Conservation (phyloP, 2,797 vertebrate genomes). For the Peromyscus aztecus region DNA sequence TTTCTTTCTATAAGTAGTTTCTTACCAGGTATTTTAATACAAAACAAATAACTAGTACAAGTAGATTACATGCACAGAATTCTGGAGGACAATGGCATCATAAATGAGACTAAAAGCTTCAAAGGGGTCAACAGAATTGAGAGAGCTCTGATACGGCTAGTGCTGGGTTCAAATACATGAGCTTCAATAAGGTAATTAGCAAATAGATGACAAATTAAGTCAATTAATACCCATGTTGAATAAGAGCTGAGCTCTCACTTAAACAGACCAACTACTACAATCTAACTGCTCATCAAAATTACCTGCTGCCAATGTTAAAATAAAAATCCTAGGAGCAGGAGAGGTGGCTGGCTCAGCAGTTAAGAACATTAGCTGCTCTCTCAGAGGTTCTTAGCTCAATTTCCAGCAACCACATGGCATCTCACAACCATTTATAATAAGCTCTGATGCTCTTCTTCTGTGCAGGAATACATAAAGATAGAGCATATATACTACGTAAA, state of each 20-base stretch:
- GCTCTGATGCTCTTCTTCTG: background rate
- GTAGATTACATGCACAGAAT: background rate
- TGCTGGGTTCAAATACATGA: background rate
- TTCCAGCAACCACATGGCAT: background rate
- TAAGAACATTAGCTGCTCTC: background rate
- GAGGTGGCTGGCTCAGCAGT: background rate
- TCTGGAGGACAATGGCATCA: background rate
- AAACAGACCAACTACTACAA: constrained; percentile 1
- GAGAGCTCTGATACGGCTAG: background rate
- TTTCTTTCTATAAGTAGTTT: background rate
- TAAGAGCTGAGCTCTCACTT: background rate
- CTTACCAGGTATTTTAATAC: background rate
- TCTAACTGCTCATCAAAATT: background rate
- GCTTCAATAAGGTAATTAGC: background rate
- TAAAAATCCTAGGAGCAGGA: background rate
- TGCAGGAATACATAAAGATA: background rate
- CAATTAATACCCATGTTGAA: background rate
- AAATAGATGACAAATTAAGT: background rate
- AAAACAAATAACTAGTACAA: background rate
- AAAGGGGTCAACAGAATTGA: background rate
- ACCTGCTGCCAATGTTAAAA: background rate
- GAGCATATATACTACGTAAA: background rate
- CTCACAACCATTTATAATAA: background rate
- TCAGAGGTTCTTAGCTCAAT: background rate
- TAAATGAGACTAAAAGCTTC: background rate